These are phyloP conservation scores for Camponotus vicinus DNA, from an alignment of 1,140 invertebrate species.

Conservation along the genomic window DNA sequence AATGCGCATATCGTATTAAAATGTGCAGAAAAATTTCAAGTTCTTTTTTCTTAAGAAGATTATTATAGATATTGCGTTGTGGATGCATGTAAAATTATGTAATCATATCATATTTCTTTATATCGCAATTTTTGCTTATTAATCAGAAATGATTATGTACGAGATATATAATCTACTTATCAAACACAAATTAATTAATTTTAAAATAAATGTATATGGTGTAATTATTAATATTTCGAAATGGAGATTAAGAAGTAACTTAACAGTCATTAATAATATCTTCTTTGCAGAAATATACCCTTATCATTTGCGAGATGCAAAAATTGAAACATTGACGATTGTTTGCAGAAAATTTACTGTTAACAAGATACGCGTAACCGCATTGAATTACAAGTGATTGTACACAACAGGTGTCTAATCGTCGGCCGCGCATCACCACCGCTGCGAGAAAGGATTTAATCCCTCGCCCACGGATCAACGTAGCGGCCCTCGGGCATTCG, in stretches of 20 bases:
- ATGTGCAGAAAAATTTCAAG: neutral
- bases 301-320: neutral
- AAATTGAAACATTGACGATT: constrained; percentile 5
- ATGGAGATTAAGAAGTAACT: neutral
- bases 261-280: neutral
- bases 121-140: neutral
- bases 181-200: neutral
- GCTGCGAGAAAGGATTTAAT: constrained; percentile 44
- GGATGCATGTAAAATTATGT: neutral
- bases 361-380: constrained; percentile 46
- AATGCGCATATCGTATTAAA: neutral
- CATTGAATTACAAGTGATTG: constrained; percentile 57
- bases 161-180: neutral
- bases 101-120: neutral
- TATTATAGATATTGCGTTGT: constrained; percentile 3
- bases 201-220: too few relatives aligned
- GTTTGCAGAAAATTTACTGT: constrained; percentile 31
- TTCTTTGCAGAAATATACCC: neutral
- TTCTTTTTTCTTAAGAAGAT: neutral
- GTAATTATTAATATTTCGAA: too few relatives aligned
- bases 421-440: neutral
- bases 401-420: constrained; percentile 58
- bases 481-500: constrained; percentile 29
- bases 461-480: constrained; percentile 48
- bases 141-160: neutral